Percentiles rank a stretch among this genome's conserved stretches.
These are phyloP conservation scores for Ridgeia piscesae DNA, from an alignment of 1,140 invertebrate genomes.

Conservation along the genomic window DNA sequence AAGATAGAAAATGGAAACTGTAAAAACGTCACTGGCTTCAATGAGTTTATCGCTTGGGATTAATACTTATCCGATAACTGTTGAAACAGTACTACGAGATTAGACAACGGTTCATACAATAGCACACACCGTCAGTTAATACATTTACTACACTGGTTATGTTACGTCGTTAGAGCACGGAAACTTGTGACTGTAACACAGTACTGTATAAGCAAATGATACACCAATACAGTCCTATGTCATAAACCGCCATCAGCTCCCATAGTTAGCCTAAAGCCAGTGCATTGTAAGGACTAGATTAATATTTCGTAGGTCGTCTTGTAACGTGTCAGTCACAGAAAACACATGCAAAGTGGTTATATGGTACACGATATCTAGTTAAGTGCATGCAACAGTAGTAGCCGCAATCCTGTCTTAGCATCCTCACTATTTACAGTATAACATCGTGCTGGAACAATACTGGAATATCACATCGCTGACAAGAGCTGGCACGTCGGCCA, in stretches of 20 bases:
- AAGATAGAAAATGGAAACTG: not conserved
- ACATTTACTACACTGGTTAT: not conserved
- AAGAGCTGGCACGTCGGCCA: not conserved
- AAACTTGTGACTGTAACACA: not conserved
- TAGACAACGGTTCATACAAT: not conserved
- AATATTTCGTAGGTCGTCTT: not conserved
- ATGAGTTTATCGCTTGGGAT: not conserved
- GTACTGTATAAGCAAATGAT: not conserved
- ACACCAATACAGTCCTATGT: not conserved
- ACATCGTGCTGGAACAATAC: not conserved
- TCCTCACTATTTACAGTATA: not conserved
- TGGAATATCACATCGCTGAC: not conserved
- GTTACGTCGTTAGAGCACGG: not conserved
- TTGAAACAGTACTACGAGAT: not conserved
- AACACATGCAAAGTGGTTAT: conserved; percentile 5
- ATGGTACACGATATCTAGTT: not conserved
- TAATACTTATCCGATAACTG: not conserved
- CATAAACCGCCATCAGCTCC: not conserved
- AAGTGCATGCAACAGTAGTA: not conserved
- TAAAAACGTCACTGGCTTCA: not conserved
- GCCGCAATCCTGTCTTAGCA: not conserved
- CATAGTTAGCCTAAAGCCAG: not conserved
- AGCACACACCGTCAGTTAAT: not conserved
- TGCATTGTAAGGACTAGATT: conserved; percentile 5
- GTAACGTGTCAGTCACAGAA: not conserved